Conservation (phyloP, 1,140 invertebrate genomes). For the Akabosia matsudoensis region DNA sequence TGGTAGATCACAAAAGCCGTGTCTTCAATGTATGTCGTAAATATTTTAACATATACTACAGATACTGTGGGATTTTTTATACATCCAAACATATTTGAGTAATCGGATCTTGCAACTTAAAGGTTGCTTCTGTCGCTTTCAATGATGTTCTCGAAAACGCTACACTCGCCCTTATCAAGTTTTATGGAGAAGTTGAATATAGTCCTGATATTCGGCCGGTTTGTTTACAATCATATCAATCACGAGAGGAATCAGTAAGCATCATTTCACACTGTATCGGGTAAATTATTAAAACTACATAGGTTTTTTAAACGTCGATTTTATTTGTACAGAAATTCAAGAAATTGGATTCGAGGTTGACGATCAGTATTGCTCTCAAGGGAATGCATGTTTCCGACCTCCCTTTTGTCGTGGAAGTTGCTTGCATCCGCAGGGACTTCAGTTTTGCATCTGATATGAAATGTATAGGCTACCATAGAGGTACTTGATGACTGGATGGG, state of each 20-base stretch:
- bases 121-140: neutral
- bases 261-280: too few species aligned
- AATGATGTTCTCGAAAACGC: neutral
- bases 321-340: neutral
- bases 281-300: neutral
- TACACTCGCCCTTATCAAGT: neutral
- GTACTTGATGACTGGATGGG: neutral
- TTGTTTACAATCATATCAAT: neutral
- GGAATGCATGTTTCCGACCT: neutral
- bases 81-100: too few species aligned
- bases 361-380: neutral
- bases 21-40: conserved; percentile 4
- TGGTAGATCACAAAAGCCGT: neutral
- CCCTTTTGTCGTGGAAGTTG: neutral
- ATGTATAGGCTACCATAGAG: neutral
- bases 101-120: too few species aligned
- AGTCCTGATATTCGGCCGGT: neutral
- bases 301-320: neutral
- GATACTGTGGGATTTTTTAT: too few species aligned
- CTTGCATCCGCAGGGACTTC: conserved; percentile 16
- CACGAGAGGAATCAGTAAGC: neutral
- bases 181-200: conserved; percentile 2
- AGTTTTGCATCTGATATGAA: neutral
- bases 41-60: too few species aligned
- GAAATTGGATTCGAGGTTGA: neutral